Conservation (phyloP, 2,888 invertebrate species). For the Platycheirus albimanus region DNA sequence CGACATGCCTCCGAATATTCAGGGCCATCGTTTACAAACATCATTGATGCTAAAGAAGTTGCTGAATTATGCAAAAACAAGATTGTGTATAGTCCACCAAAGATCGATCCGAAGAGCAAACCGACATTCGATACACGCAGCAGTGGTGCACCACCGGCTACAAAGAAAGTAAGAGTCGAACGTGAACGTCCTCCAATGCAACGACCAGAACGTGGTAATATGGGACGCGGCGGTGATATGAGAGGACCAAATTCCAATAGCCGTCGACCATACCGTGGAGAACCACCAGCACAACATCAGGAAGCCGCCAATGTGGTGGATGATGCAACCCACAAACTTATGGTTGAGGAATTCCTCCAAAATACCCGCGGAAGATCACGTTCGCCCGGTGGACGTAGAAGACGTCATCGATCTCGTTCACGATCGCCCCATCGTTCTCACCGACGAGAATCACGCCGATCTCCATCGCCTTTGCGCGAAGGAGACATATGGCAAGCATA, state of each 20-base stretch:
- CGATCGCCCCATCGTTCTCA: slow-evolving; percentile 53
- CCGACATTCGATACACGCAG: slow-evolving; percentile 71
- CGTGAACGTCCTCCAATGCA: slow-evolving; percentile 7
- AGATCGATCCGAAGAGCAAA: slow-evolving; percentile 66
- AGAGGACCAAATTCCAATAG: no score
- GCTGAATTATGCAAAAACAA: slow-evolving; percentile 78
- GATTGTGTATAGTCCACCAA: slow-evolving; percentile 58
- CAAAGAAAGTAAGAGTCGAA: slow-evolving; percentile 23
- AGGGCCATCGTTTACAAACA: slow-evolving; percentile 84
- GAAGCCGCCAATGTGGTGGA: slow-evolving; percentile 73
- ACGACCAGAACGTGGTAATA: no score
- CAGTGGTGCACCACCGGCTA: slow-evolving; percentile 33
- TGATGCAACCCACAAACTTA: slow-evolving; percentile 79
- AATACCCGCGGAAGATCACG: slow-evolving; percentile 61
- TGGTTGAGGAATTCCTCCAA: slow-evolving; percentile 80
- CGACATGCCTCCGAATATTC: slow-evolving; percentile 86
- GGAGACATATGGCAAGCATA: slow-evolving; percentile 80
- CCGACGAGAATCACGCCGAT: slow-evolving; percentile 68
- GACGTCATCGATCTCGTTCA: slow-evolving; percentile 74
- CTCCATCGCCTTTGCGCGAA: slow-evolving; percentile 78
- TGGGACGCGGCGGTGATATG: no score
- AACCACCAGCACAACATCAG: slow-evolving; percentile 3
- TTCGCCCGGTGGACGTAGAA: slow-evolving; percentile 48
- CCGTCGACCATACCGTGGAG: no score
- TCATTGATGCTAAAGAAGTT: slow-evolving; percentile 82